These are phyloP conservation scores for Carabus problematicus DNA, from an alignment of 2,888 invertebrate genomes.

Conservation along the genomic window DNA sequence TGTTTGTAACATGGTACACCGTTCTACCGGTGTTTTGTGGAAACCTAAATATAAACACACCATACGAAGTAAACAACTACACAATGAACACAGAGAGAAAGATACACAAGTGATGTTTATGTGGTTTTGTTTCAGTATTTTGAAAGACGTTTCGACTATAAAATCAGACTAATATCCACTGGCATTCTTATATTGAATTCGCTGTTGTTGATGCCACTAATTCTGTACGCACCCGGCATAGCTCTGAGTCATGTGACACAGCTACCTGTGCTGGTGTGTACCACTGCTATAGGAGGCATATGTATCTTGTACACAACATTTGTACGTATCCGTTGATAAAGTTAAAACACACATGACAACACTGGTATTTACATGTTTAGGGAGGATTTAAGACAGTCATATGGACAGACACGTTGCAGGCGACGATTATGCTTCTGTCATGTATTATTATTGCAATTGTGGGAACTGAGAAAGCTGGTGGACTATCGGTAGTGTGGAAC, in stretches of 20 bases:
- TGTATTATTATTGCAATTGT: conserved; percentile 23
- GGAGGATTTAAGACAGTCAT: conserved; percentile 38
- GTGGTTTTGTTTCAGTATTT: conserved; percentile 15
- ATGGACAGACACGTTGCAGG: conserved; percentile 34
- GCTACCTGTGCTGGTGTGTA: conserved; percentile 3
- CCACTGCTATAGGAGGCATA: conserved; percentile 14
- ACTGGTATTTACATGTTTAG: conserved; percentile 11
- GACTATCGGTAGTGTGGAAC: conserved; percentile 27
- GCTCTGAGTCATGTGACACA: conserved; percentile 15
- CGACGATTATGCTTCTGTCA: conserved; percentile 35
- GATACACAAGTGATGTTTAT: not conserved
- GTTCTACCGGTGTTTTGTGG: conserved; percentile 2
- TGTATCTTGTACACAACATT: conserved; percentile 23
- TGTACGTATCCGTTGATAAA: conserved; percentile 4
- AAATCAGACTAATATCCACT: not conserved
- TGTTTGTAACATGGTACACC: not conserved
- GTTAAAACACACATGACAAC: no score
- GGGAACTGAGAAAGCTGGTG: conserved; percentile 23
- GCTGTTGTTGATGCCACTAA: conserved; percentile 7
- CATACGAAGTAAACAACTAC: not conserved
- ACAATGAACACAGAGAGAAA: not conserved
- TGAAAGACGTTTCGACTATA: not conserved
- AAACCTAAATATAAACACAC: conserved; percentile 3
- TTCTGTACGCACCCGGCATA: conserved; percentile 8
- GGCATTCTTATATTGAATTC: not conserved